Evolutionary conservation across 2,113 vertebrate genomes (phyloP).

Genomic region (Amphiprion ocellaris): DNA sequence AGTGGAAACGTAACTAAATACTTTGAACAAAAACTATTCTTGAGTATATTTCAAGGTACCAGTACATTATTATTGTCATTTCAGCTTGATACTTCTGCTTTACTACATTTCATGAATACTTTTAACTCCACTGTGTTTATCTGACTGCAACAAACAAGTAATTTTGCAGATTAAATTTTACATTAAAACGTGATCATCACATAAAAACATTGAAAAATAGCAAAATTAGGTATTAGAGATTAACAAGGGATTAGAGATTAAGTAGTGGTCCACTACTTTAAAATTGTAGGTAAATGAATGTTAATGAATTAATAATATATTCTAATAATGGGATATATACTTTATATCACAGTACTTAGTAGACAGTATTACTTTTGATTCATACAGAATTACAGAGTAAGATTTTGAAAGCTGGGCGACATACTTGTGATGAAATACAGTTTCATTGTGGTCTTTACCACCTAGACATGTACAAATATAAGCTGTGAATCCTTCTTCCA

Average conservation of each 20-base stretch:
- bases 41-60: no score
- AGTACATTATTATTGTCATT: background rate
- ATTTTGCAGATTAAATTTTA: background rate
- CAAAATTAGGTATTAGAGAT: no score
- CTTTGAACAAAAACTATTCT: no score
- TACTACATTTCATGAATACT: no score
- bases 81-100: no score
- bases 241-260: no score
- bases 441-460: background rate
- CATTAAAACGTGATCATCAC: no score
- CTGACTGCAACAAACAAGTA: background rate
- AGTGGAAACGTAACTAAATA: no score
- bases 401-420: background rate
- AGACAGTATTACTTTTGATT: background rate
- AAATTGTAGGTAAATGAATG: background rate
- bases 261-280: background rate
- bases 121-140: background rate
- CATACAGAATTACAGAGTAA: background rate
- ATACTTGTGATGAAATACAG: background rate
- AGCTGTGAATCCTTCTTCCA: no score
- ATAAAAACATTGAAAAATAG: no score
- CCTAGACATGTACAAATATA: no score
- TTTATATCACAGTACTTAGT: background rate
- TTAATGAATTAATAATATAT: background rate
- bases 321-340: background rate